Percentiles rank a stretch among this genome's conserved stretches.
These are phyloP conservation scores for Nilaparvata lugens DNA, from an alignment of 1,140 invertebrate genomes.

Conservation along the genomic window DNA sequence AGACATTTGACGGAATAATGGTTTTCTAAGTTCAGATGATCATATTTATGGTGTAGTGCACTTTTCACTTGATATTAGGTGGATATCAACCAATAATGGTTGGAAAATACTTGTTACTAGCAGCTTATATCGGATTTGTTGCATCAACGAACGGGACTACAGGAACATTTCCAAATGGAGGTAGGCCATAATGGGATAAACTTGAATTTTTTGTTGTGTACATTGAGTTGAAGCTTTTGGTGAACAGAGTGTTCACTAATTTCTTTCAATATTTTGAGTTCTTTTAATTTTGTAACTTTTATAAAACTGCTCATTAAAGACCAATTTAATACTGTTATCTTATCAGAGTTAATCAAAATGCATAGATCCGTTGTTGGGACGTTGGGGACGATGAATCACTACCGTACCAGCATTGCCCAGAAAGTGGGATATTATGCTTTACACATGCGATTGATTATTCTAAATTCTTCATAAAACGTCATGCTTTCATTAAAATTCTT, in stretches of 20 bases:
- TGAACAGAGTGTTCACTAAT: not conserved
- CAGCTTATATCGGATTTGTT: slow-evolving; percentile 24
- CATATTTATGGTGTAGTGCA: not conserved
- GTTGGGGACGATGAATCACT: too few relatives aligned
- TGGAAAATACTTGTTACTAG: slow-evolving; percentile 21
- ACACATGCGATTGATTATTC: too few relatives aligned
- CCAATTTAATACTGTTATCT: not conserved
- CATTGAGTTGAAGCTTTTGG: not conserved
- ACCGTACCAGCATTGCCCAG: too few relatives aligned
- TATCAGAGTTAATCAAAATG: not conserved
- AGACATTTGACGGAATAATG: not conserved
- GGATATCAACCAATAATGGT: slow-evolving; percentile 14
- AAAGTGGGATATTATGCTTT: too few relatives aligned
- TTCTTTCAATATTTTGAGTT: not conserved
- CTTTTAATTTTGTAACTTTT: not conserved
- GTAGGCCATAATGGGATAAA: slow-evolving; percentile 13
- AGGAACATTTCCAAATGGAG: slow-evolving; percentile 23
- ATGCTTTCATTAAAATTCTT: too few relatives aligned
- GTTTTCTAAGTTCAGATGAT: not conserved
- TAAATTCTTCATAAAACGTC: too few relatives aligned
- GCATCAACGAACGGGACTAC: slow-evolving; percentile 22
- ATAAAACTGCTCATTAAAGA: not conserved
- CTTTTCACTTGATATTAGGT: slow-evolving; percentile 6
- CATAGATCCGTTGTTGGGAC: not conserved
- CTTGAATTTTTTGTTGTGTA: not conserved